A percentile compares a stretch with the other conserved stretches of the same genome.
These are phyloP conservation scores for Sweltsa coloradensis DNA, from an alignment of 1,140 invertebrate species.

Conservation along the genomic window DNA sequence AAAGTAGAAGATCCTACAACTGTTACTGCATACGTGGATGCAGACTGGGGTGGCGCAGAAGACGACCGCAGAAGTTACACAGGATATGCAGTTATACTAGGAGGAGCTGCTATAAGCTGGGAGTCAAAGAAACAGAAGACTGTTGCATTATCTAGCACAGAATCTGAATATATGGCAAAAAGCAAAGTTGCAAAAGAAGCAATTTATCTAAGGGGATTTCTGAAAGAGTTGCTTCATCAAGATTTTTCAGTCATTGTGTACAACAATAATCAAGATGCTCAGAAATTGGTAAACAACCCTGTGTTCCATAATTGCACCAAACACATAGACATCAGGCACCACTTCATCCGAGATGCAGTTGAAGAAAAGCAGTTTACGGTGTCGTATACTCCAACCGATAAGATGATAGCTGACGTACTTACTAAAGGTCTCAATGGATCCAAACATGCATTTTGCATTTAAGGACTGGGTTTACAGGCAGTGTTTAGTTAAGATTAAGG, in stretches of 20 bases:
- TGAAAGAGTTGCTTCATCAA: too few relatives aligned
- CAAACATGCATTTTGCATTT: constrained; percentile 14
- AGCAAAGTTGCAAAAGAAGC: background rate
- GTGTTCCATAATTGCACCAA: constrained; percentile 29
- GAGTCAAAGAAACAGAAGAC: constrained; percentile 24
- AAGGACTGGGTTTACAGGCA: too few relatives aligned
- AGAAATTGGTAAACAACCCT: constrained; percentile 24
- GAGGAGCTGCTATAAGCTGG: constrained; percentile 21
- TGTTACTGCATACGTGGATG: constrained; percentile 23
- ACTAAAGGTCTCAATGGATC: constrained; percentile 24
- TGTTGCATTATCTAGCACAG: constrained; percentile 26
- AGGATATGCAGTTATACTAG: constrained; percentile 25
- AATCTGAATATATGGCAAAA: constrained; percentile 28
- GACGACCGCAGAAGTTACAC: constrained; percentile 24
- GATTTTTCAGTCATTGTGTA: constrained; percentile 19
- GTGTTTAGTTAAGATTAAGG: too few relatives aligned
- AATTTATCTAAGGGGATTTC: background rate
- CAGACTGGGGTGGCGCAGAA: constrained; percentile 27
- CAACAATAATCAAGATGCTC: constrained; percentile 28
- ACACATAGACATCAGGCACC: constrained; percentile 27
- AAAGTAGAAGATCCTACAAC: background rate
- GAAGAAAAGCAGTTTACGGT: constrained; percentile 18
- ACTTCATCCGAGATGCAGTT: constrained; percentile 25
- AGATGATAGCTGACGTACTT: constrained; percentile 26
- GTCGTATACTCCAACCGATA: constrained; percentile 18